phyloP scores from a whole-genome alignment of 2,888 invertebrate species.

The Empis livida region DNA sequence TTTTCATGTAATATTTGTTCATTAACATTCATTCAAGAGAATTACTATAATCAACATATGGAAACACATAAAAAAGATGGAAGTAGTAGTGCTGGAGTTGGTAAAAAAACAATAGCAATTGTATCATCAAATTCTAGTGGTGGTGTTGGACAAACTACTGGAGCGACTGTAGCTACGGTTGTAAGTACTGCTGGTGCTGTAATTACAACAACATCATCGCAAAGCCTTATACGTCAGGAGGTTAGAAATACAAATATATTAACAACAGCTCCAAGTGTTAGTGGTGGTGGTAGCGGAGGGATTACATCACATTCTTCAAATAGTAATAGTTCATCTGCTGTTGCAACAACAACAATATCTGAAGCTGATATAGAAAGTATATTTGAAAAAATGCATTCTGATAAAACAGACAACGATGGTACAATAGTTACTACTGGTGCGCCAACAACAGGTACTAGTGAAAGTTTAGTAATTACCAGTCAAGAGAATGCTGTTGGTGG shows the following conservation, averaged over 20 bases:
- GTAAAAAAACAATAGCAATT: neutral
- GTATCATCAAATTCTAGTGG: slow-evolving; percentile 6
- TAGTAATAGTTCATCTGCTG: neutral
- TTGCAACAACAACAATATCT: slow-evolving; percentile 12
- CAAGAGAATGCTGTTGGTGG: slow-evolving; percentile 33
- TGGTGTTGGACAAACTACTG: slow-evolving; percentile 6
- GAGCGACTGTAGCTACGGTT: slow-evolving; percentile 11
- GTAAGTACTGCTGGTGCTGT: slow-evolving; percentile 11
- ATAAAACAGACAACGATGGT: slow-evolving; percentile 25
- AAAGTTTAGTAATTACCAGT: slow-evolving; percentile 34
- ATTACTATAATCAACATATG: slow-evolving; percentile 36
- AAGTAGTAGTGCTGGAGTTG: neutral
- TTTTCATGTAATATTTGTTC: slow-evolving; percentile 37
- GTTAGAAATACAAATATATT: slow-evolving; percentile 20
- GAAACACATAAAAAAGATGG: slow-evolving; percentile 31
- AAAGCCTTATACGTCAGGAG: slow-evolving; percentile 14
- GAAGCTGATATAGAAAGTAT: slow-evolving; percentile 37
- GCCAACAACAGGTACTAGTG: slow-evolving; percentile 16
- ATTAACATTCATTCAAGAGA: slow-evolving; percentile 36
- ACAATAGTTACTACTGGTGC: slow-evolving; percentile 8
- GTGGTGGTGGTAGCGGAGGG: slow-evolving; percentile 15
- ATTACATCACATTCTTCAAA: neutral
- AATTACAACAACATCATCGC: slow-evolving; percentile 10
- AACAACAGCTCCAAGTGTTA: slow-evolving; percentile 4
- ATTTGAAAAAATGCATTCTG: slow-evolving; percentile 37